A percentile compares a stretch with the other conserved stretches of the same genome.
Conservation (phyloP, 2,113 vertebrate species). For the Tachycineta bicolor region DNA sequence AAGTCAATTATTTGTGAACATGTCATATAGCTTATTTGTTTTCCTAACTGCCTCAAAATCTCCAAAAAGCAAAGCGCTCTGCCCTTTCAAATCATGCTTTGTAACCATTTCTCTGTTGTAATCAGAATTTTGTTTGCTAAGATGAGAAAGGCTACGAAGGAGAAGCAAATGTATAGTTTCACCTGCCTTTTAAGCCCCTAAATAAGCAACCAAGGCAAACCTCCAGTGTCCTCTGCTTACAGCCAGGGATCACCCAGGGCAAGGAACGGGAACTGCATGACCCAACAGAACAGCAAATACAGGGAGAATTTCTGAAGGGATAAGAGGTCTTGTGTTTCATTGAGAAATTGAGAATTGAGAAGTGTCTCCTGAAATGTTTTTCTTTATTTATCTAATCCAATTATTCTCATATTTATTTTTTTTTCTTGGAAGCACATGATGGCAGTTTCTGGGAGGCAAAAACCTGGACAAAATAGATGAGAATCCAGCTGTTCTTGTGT, state of each 20-base stretch:
- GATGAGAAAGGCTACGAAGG: not conserved
- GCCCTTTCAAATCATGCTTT: not conserved
- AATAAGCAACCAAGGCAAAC: not conserved
- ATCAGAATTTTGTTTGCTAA: not conserved
- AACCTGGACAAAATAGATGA: not conserved
- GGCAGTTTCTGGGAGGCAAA: not conserved
- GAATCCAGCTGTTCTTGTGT: not conserved
- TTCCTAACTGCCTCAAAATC: not conserved
- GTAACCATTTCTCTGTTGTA: not conserved
- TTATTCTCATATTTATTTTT: not conserved
- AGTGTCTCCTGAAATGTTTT: not conserved
- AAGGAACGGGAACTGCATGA: not conserved
- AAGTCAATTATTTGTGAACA: not conserved
- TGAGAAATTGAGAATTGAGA: not conserved
- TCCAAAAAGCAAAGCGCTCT: not conserved
- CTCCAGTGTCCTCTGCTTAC: not conserved
- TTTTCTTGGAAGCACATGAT: not conserved
- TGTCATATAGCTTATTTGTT: not conserved
- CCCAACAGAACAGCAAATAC: not conserved
- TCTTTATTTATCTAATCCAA: not conserved
- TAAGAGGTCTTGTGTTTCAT: not conserved
- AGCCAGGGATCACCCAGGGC: not conserved
- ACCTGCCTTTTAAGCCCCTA: not conserved
- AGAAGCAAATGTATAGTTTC: not conserved
- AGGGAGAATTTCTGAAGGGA: not conserved